A percentile compares a stretch with the other conserved stretches of the same genome.
Evolutionary conservation across 2,888 invertebrate genomes (phyloP).

Genomic region (Synanthedon andrenaeformis): DNA sequence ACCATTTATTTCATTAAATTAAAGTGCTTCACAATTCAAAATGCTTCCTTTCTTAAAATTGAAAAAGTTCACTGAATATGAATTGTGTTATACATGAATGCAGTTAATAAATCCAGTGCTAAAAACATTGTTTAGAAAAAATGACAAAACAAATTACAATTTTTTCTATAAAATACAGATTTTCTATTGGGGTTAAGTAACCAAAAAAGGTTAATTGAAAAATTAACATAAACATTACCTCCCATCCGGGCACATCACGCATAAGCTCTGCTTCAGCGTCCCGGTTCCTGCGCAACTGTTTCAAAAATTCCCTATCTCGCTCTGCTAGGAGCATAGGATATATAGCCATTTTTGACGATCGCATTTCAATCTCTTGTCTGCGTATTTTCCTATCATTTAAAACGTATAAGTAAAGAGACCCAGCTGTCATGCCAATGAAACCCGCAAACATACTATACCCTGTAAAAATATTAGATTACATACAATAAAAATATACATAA

Average conservation of each 20-base stretch:
- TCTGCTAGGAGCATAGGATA: constrained; percentile 85
- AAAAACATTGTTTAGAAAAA: no score
- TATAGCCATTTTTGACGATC: constrained; percentile 81
- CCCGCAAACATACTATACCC: constrained; percentile 74
- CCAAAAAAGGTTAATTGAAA: no score
- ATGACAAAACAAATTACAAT: no score
- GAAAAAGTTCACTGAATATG: no score
- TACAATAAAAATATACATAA: neutral
- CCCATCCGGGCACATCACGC: constrained; percentile 92
- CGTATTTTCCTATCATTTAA: constrained; percentile 63
- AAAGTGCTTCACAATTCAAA: no score
- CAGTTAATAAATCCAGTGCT: no score
- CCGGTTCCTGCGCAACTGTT: constrained; percentile 81
- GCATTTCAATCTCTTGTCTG: constrained; percentile 77
- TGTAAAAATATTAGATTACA: constrained; percentile 25
- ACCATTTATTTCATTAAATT: no score
- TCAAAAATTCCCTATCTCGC: constrained; percentile 85
- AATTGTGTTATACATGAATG: no score
- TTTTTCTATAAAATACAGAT: no score
- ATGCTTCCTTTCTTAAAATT: no score
- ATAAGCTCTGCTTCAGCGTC: constrained; percentile 89
- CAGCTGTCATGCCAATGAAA: constrained; percentile 70
- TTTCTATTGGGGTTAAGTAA: no score
- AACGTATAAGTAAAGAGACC: constrained; percentile 69
- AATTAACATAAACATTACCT: constrained; percentile 41